Evolutionary conservation across 2,888 invertebrate species (phyloP).

Genomic region (Drosophila silvestris): DNA sequence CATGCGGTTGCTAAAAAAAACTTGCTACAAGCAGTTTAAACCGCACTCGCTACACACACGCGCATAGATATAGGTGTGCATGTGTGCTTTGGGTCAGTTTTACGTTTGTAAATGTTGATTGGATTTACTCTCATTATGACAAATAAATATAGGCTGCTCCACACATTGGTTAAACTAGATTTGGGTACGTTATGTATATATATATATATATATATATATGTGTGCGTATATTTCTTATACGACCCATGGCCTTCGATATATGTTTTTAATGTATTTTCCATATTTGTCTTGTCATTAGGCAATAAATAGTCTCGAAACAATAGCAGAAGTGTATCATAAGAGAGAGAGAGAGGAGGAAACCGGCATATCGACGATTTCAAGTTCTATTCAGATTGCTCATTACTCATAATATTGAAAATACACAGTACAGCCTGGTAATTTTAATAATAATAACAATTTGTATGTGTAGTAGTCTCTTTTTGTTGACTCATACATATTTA

Average conservation of each 20-base stretch:
- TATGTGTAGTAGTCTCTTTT: slow-evolving; percentile 28
- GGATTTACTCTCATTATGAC: slow-evolving; percentile 38
- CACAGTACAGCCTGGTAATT: slow-evolving; percentile 26
- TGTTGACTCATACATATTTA: slow-evolving; percentile 19
- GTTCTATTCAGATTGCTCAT: slow-evolving; percentile 68
- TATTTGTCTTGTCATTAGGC: slow-evolving; percentile 39
- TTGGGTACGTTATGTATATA: slow-evolving; percentile 27
- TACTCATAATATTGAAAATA: slow-evolving; percentile 68
- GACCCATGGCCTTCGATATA: slow-evolving; percentile 19
- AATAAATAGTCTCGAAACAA: slow-evolving; percentile 20
- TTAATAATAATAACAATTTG: slow-evolving; percentile 34
- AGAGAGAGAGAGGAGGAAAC: background rate
- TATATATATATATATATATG: background rate
- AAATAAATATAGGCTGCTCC: slow-evolving; percentile 56
- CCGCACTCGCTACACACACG: slow-evolving; percentile 47
- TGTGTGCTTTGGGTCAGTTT: slow-evolving; percentile 39
- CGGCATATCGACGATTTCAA: slow-evolving; percentile 35
- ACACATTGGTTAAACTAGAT: slow-evolving; percentile 66
- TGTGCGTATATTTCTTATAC: slow-evolving; percentile 1
- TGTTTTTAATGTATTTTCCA: slow-evolving; percentile 45
- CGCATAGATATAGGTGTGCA: slow-evolving; percentile 8
- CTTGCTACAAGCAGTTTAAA: slow-evolving; percentile 72
- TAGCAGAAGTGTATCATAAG: slow-evolving; percentile 28
- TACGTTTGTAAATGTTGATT: slow-evolving; percentile 41
- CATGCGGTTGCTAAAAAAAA: slow-evolving; percentile 60